phyloP scores from a whole-genome alignment of 2,888 invertebrate species.

The Orthosia gracilis region DNA sequence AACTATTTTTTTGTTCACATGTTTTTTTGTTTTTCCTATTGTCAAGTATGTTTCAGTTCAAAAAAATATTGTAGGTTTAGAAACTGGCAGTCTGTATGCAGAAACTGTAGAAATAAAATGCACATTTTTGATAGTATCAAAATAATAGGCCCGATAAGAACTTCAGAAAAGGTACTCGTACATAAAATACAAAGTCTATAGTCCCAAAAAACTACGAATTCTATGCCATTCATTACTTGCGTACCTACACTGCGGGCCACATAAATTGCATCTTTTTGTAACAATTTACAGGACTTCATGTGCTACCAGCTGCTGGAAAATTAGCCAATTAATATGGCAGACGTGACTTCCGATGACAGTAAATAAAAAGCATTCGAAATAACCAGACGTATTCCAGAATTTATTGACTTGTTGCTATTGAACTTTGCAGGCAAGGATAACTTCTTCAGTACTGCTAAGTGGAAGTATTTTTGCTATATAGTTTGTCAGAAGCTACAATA shows the following conservation, averaged over 20 bases:
- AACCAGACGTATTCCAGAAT: constrained; percentile 48
- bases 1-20: too few relatives aligned
- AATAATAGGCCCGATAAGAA: constrained; percentile 2
- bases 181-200: constrained; percentile 27
- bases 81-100: neutral
- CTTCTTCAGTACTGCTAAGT: neutral
- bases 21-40: too few relatives aligned
- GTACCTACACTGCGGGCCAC: constrained; percentile 12
- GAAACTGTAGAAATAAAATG: constrained; percentile 15
- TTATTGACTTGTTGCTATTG: constrained; percentile 43
- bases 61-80: neutral
- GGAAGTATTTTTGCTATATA: neutral
- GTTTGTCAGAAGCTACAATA: neutral
- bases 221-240: constrained; percentile 24
- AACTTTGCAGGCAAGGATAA: constrained; percentile 37
- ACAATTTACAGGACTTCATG: constrained; percentile 46
- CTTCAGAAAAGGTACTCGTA: constrained; percentile 2
- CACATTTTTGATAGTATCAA: constrained; percentile 9
- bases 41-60: neutral
- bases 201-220: constrained; percentile 42
- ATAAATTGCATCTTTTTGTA: constrained; percentile 58
- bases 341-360: constrained; percentile 55
- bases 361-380: constrained; percentile 55
- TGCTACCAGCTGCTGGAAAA: constrained; percentile 47
- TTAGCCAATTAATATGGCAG: constrained; percentile 52